Evolutionary conservation across 2,797 vertebrate species (phyloP).

Genomic region (Sciurus carolinensis): DNA sequence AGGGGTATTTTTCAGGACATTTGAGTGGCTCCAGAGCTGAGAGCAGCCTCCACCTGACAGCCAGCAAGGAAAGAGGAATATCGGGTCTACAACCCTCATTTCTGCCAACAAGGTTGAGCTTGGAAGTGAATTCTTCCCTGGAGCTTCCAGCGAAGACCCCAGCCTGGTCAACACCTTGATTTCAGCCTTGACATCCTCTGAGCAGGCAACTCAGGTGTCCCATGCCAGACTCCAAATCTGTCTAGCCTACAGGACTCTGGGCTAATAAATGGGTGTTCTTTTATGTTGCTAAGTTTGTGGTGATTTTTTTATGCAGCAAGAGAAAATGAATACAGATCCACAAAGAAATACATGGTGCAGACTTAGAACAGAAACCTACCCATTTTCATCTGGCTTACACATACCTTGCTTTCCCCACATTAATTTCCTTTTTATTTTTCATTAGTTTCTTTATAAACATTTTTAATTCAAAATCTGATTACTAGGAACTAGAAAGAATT

Average conservation of each 20-base stretch:
- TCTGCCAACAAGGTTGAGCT: neutral
- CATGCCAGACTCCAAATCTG: neutral
- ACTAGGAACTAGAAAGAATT: constrained; percentile 16
- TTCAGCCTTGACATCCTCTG: neutral
- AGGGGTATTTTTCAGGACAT: neutral
- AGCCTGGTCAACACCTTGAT: neutral
- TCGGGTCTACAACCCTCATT: neutral
- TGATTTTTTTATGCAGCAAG: neutral
- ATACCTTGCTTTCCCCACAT: neutral
- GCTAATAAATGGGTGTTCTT: neutral
- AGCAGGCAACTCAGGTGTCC: neutral
- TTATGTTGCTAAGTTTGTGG: neutral
- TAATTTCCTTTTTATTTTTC: constrained; percentile 2
- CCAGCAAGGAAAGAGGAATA: neutral
- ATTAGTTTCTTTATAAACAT: constrained; percentile 8
- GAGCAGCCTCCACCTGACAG: neutral
- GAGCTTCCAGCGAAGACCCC: neutral
- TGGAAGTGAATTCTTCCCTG: neutral
- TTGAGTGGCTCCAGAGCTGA: neutral
- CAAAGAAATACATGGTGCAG: neutral
- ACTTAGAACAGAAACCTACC: neutral
- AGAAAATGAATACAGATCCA: neutral
- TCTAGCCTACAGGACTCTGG: neutral
- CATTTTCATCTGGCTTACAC: neutral
- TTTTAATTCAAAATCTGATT: constrained; percentile 43